Percentiles rank a stretch among this genome's conserved stretches.
Conservation (phyloP, 2,113 vertebrate species). For the Gyps fulvus region DNA sequence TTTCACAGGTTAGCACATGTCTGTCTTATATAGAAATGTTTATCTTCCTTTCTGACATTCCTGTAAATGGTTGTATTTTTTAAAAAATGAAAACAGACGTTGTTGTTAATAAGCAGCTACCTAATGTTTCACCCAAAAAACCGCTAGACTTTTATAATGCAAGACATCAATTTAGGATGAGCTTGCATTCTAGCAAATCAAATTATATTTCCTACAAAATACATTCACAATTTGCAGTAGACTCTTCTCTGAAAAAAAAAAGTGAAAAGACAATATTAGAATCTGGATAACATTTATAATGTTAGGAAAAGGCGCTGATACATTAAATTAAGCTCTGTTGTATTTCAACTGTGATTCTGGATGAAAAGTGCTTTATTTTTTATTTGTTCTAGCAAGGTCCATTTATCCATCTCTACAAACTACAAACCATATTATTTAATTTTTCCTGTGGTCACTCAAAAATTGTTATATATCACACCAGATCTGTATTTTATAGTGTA, state of each 20-base stretch:
- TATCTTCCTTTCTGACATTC: not conserved
- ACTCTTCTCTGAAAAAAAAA: not conserved
- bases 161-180: not conserved
- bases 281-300: not conserved
- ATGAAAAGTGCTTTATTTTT: not conserved
- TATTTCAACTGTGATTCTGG: not conserved
- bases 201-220: not conserved
- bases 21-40: not conserved
- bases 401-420: not conserved
- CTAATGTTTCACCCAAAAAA: not conserved
- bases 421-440: not conserved
- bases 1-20: conserved; percentile 2
- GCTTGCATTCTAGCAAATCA: not conserved
- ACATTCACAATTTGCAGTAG: not conserved
- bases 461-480: not conserved
- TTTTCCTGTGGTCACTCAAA: not conserved
- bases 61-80: not conserved
- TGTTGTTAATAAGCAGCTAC: not conserved
- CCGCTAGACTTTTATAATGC: not conserved
- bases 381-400: not conserved
- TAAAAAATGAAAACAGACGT: not conserved
- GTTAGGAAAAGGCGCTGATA: not conserved
- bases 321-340: not conserved
- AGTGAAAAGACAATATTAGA: not conserved
- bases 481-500: not conserved